Evolutionary conservation across 2,113 vertebrate genomes (phyloP).

Genomic region (Phodopus roborovskii): DNA sequence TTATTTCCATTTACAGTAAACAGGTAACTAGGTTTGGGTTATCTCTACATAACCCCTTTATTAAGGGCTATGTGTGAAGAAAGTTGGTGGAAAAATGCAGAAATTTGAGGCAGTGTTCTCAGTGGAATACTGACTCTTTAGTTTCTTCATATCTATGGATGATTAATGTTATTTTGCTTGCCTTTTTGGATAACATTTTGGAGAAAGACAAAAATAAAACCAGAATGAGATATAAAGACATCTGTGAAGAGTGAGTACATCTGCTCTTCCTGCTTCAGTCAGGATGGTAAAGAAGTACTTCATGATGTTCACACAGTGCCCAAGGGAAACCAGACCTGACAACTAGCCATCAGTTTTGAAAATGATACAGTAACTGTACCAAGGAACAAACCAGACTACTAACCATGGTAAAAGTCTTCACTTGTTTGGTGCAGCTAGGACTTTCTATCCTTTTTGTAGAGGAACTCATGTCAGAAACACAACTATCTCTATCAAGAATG

Average conservation of each 20-base stretch:
- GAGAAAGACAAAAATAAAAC: slow-evolving; percentile 50
- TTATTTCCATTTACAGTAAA: not conserved
- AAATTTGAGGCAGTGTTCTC: not conserved
- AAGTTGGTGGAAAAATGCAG: not conserved
- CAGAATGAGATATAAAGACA: slow-evolving; percentile 55
- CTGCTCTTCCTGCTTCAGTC: slow-evolving; percentile 35
- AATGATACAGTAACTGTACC: not conserved
- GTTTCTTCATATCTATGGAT: not conserved
- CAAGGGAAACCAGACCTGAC: not conserved
- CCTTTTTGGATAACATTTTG: slow-evolving; percentile 46
- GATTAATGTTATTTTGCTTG: slow-evolving; percentile 37
- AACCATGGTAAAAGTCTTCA: not conserved
- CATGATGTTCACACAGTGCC: not conserved
- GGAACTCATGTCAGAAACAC: not conserved
- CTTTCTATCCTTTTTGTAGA: not conserved
- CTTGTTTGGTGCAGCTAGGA: not conserved
- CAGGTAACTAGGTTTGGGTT: not conserved
- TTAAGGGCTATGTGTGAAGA: not conserved
- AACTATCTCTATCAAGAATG: not conserved
- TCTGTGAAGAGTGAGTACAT: slow-evolving; percentile 1
- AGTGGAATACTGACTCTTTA: not conserved
- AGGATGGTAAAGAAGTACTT: not conserved
- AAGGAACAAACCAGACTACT: not conserved
- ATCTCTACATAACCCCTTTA: not conserved
- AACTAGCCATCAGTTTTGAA: not conserved